A percentile compares a stretch with the other conserved stretches of the same genome.
phyloP scores from a whole-genome alignment of 1,140 invertebrate species.

The Linepithema humile region DNA sequence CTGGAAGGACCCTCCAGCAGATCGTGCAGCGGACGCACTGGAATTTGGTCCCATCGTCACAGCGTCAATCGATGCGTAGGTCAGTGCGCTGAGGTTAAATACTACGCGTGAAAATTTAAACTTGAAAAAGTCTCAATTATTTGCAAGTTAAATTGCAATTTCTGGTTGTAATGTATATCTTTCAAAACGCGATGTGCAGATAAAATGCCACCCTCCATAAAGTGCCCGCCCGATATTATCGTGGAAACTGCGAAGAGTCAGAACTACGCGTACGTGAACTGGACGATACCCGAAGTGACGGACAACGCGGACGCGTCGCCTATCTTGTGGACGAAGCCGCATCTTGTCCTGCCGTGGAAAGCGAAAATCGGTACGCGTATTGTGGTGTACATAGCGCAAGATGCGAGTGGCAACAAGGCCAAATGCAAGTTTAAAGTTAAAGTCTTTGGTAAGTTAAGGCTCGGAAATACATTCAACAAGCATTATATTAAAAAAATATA shows the following conservation, averaged over 20 bases:
- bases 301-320: constrained; percentile 70
- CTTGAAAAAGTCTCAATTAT: neutral
- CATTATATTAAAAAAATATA: neutral
- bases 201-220: constrained; percentile 84
- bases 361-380: constrained; percentile 82
- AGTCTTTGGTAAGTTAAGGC: constrained; percentile 81
- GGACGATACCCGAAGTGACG: constrained; percentile 82
- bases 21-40: constrained; percentile 82
- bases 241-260: constrained; percentile 80
- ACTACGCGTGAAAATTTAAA: neutral
- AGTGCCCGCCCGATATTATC: constrained; percentile 85
- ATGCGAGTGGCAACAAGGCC: constrained; percentile 84
- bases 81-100: constrained; percentile 68
- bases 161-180: no score
- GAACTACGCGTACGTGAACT: constrained; percentile 85
- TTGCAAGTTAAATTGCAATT: no score
- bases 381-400: constrained; percentile 85
- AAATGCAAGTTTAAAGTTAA: constrained; percentile 85
- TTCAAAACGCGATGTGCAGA: no score
- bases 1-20: constrained; percentile 83
- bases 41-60: constrained; percentile 83
- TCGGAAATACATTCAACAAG: neutral
- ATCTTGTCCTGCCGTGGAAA: constrained; percentile 77
- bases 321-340: constrained; percentile 74
- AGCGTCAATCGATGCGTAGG: constrained; percentile 83